A percentile compares a stretch with the other conserved stretches of the same genome.
Conservation (phyloP, 2,797 vertebrate species). For the Lindbergichthys nudifrons region DNA sequence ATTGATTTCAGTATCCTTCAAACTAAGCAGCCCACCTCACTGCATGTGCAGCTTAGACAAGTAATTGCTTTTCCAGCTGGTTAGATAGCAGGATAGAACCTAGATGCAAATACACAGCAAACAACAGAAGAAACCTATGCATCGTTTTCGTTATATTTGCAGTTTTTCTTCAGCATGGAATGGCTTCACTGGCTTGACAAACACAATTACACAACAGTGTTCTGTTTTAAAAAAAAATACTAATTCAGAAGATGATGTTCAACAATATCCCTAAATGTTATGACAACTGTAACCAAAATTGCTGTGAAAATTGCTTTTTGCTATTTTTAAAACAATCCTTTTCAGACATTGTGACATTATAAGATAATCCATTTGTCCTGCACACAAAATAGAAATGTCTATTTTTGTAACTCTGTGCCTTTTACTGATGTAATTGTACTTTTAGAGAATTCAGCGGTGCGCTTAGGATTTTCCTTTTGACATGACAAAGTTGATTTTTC, state of each 20-base stretch:
- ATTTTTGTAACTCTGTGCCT: neutral
- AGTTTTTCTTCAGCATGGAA: neutral
- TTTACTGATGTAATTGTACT: neutral
- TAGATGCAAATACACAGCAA: constrained; percentile 50
- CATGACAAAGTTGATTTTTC: constrained; percentile 9
- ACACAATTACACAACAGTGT: constrained; percentile 34
- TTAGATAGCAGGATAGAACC: constrained; percentile 41
- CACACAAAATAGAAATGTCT: constrained; percentile 8
- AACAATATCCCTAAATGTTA: constrained; percentile 36
- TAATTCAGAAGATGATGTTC: constrained; percentile 23
- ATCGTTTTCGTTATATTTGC: constrained; percentile 25
- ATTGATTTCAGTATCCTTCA: constrained; percentile 75
- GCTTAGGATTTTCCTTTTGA: constrained; percentile 42
- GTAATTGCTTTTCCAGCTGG: constrained; percentile 76
- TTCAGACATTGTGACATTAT: constrained; percentile 32
- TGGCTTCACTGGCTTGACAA: constrained; percentile 19
- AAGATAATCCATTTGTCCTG: constrained; percentile 26
- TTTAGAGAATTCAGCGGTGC: constrained; percentile 52
- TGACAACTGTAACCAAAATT: constrained; percentile 35
- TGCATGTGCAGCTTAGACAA: constrained; percentile 53
- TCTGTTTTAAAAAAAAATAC: constrained; percentile 15
- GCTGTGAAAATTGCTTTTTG: constrained; percentile 39
- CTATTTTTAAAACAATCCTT: constrained; percentile 26
- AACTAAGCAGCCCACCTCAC: constrained; percentile 56
- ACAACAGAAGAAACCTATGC: constrained; percentile 5